A percentile compares a stretch with the other conserved stretches of the same genome.
phyloP scores from a whole-genome alignment of 1,140 invertebrate species.

The honey bee (Apis mellifera) region DNA sequence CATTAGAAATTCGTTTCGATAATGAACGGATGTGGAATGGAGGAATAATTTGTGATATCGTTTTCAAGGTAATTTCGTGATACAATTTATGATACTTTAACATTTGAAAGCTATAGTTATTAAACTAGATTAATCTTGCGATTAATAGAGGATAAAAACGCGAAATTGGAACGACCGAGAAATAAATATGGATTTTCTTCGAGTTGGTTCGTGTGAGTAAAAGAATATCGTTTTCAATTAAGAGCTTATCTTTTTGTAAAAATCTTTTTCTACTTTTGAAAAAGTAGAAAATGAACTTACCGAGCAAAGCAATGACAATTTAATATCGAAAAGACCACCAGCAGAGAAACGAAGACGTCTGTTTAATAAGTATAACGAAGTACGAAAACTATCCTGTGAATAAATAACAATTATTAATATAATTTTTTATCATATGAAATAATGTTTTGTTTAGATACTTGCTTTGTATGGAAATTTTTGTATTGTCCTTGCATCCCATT shows the following conservation, averaged over 20 bases:
- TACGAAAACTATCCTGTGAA: constrained; percentile 49
- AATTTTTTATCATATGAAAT: too few relatives aligned
- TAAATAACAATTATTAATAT: not conserved
- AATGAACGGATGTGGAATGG: not conserved
- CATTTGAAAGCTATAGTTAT: not conserved
- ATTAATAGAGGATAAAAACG: not conserved
- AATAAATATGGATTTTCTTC: not conserved
- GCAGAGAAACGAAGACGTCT: constrained; percentile 74
- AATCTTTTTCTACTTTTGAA: too few relatives aligned
- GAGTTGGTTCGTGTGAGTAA: too few relatives aligned
- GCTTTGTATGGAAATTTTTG: constrained; percentile 30
- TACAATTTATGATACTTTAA: not conserved
- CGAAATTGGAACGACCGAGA: not conserved
- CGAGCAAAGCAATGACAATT: constrained; percentile 74
- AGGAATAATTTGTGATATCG: not conserved
- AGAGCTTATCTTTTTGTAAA: not conserved
- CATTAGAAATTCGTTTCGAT: not conserved
- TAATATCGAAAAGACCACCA: constrained; percentile 75
- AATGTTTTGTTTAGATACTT: not conserved
- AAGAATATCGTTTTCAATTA: not conserved
- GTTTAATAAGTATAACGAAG: constrained; percentile 72
- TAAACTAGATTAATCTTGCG: constrained; percentile 4
- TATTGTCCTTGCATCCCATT: constrained; percentile 55
- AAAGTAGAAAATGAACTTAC: constrained; percentile 55
- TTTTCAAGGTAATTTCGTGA: not conserved